A percentile compares a stretch with the other conserved stretches of the same genome.
Conservation (phyloP, 2,888 invertebrate genomes). For the Camponotus fellah region DNA sequence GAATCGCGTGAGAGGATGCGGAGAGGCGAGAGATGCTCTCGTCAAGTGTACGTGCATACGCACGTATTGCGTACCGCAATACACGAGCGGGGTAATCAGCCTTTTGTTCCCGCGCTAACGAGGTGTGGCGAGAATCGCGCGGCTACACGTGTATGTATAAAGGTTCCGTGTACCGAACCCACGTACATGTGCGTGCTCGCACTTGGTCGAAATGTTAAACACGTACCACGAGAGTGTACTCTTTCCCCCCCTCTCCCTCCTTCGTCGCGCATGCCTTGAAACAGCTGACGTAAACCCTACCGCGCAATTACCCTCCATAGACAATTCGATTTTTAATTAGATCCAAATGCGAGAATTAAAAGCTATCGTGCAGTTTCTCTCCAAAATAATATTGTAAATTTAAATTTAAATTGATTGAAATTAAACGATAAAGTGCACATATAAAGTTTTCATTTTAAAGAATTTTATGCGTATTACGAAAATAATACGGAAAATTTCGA, state of each 20-base stretch:
- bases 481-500: conserved; percentile 23
- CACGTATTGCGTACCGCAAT: conserved; percentile 61
- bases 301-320: not conserved
- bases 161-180: not conserved
- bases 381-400: not conserved
- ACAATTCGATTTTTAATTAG: not conserved
- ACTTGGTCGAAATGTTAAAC: not conserved
- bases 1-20: conserved; percentile 4
- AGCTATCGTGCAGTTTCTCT: not conserved
- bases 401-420: not conserved
- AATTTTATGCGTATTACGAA: conserved; percentile 1
- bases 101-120: conserved; percentile 78
- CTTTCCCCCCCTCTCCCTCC: not conserved
- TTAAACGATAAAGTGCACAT: not conserved
- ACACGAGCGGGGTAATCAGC: conserved; percentile 77
- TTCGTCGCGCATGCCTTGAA: conserved; percentile 8
- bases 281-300: not conserved
- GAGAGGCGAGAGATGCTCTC: conserved; percentile 22
- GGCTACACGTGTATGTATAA: conserved; percentile 5
- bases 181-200: conserved; percentile 2
- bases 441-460: not conserved
- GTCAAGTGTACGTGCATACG: conserved; percentile 58
- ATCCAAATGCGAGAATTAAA: not conserved
- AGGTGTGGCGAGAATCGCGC: conserved; percentile 70
- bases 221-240: not conserved